Evolutionary conservation across 2,113 vertebrate genomes (phyloP), one percentile per base, ranked within the genome.

Genomic region (Catagonus wagneri): DNA sequence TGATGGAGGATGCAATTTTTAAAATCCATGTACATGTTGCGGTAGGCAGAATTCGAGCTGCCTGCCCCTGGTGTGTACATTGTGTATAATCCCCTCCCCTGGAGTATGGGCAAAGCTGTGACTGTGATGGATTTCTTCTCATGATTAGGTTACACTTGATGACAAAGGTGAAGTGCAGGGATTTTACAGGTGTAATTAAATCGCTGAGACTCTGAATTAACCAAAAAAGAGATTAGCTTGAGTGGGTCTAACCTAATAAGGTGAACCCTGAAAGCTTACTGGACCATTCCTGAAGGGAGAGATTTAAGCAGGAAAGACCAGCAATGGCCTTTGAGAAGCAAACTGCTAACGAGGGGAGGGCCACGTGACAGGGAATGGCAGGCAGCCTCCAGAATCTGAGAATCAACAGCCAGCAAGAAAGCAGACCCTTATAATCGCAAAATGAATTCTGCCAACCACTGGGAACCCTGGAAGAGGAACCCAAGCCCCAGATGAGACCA

Each of bases 181-280:
- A 86, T 89, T 85, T 92, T 83, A 32, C 66, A 89, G 72, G 10
- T 81, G 29, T 87, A 93, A 97, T 90, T 90, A 94, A 92, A 95
- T 88, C 54, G 90, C 36, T 7, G 81, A 87, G 71, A 72, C 65
- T 69, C 14, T 50, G 76, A 92, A 84, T 89, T 90, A 80, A 94
- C 88, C 36, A 88, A 56, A 95, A 94, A 32, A 27, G 32, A 92
- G 75, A 89, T 94, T 93, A 83, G 83, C 52, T 34, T 16, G 54
- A 95, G 83, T 71, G 56, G 23, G 44, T 32, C 36, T 90, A 39
- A 84, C 32, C 74, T 89, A 69, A 95, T 89, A 84, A 76, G 78
- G 56, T 1, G 8, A 92, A 78, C 23, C 50, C 54, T 60, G 56
- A 74, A 91, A 86, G 63, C 29, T 54, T 68, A 25, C 34, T 27